A percentile compares a stretch with the other conserved stretches of the same genome.
Conservation (phyloP, 2,797 vertebrate species). For the Schizopygopsis pylzovi region DNA sequence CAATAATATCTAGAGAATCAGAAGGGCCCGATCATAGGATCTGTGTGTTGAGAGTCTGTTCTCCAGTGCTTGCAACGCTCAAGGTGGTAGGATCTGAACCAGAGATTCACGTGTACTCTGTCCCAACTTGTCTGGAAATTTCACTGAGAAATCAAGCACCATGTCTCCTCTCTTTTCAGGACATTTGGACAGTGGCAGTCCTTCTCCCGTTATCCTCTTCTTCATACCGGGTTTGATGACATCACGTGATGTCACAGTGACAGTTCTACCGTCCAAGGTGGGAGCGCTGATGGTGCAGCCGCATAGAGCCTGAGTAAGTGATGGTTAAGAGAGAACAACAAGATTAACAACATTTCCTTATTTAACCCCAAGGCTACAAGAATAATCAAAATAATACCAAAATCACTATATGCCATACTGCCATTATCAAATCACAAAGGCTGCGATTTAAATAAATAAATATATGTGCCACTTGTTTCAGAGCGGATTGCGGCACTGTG, state of each 20-base stretch:
- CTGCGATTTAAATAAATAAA: background rate
- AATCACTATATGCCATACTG: background rate
- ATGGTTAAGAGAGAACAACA: background rate
- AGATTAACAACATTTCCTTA: background rate
- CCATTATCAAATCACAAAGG: background rate
- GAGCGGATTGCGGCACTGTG: too few species aligned
- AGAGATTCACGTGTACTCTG: constrained; percentile 80
- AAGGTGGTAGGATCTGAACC: constrained; percentile 86
- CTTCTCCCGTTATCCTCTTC: constrained; percentile 86
- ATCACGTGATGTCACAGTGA: constrained; percentile 87
- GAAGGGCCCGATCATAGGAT: background rate
- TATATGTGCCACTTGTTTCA: background rate
- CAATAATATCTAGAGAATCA: background rate
- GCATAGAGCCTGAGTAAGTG: constrained; percentile 82
- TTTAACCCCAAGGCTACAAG: background rate
- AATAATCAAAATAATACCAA: background rate
- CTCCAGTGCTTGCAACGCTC: constrained; percentile 53
- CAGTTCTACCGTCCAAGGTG: constrained; percentile 88
- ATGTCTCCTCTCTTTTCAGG: constrained; percentile 91
- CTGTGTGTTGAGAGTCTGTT: constrained; percentile 3
- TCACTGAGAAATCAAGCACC: constrained; percentile 88
- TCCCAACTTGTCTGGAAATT: constrained; percentile 87
- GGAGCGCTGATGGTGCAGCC: constrained; percentile 88
- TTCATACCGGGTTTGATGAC: constrained; percentile 89
- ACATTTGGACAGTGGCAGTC: constrained; percentile 87